These are phyloP conservation scores for Laticauda colubrina DNA, from an alignment of 2,113 vertebrate genomes.

Conservation along the genomic window DNA sequence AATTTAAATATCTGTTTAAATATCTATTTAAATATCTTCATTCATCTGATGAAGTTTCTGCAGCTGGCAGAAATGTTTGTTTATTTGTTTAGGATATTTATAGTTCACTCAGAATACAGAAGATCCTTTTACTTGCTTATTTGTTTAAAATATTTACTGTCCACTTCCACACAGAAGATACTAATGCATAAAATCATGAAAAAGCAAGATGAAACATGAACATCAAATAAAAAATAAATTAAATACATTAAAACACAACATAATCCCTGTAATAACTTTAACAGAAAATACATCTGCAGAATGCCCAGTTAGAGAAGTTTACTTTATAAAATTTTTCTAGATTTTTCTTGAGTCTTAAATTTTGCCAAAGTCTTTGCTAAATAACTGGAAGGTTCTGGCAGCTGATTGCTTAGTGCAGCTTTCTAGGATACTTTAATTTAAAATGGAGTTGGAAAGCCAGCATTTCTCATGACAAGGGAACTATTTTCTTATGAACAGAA, in stretches of 20 bases:
- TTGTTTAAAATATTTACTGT: not conserved
- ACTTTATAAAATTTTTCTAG: not conserved
- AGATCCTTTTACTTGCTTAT: not conserved
- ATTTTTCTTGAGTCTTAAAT: not conserved
- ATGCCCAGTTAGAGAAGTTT: not conserved
- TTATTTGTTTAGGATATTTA: not conserved
- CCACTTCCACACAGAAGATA: not conserved
- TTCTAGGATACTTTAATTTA: no score
- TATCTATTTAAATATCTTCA: no score
- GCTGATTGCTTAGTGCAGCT: no score
- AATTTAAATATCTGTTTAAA: not conserved
- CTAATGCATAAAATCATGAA: not conserved
- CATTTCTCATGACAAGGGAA: no score
- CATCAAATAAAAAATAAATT: not conserved
- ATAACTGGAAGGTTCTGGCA: no score
- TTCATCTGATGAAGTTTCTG: not conserved
- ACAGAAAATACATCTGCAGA: not conserved
- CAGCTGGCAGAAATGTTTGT: not conserved
- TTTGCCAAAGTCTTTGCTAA: not conserved
- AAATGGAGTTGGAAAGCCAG: no score
- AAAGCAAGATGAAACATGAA: not conserved
- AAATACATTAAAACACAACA: not conserved
- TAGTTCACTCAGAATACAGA: not conserved
- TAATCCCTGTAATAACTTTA: not conserved
- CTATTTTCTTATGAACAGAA: no score